phyloP scores from a whole-genome alignment of 2,113 vertebrate species.

The Ammodytes marinus region DNA sequence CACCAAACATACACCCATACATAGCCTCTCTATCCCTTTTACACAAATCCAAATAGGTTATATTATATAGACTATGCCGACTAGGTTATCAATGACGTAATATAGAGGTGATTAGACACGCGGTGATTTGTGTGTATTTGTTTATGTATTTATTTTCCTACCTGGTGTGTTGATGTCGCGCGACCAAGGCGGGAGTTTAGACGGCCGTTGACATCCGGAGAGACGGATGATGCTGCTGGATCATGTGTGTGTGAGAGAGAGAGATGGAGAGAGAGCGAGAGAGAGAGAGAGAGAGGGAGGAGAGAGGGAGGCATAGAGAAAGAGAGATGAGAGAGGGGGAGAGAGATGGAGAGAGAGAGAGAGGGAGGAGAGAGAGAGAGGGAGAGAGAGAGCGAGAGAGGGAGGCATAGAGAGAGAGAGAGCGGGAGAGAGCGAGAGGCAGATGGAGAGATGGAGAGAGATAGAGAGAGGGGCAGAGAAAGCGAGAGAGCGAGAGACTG shows the following conservation, averaged over 20 bases:
- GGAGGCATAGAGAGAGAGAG: too few species aligned
- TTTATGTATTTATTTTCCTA: slow-evolving; percentile 26
- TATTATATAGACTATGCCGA: too few species aligned
- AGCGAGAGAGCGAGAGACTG: slow-evolving; percentile 14
- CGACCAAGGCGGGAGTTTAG: slow-evolving; percentile 21
- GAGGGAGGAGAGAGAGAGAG: slow-evolving; percentile 6
- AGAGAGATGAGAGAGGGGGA: background rate
- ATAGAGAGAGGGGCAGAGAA: background rate
- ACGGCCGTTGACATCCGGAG: slow-evolving; percentile 46
- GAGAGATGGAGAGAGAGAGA: background rate
- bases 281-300: background rate
- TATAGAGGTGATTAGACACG: too few species aligned
- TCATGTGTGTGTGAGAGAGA: slow-evolving; percentile 25
- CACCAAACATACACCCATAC: too few species aligned
- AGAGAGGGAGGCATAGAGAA: slow-evolving; percentile 5
- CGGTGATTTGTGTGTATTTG: too few species aligned
- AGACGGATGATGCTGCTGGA: slow-evolving; percentile 54
- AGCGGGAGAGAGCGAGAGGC: too few species aligned
- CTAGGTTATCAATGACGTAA: too few species aligned
- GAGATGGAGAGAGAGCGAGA: background rate
- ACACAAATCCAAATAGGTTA: too few species aligned
- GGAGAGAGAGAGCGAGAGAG: too few species aligned
- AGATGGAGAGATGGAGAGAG: slow-evolving; percentile 2
- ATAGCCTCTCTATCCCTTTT: too few species aligned
- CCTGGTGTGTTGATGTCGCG: slow-evolving; percentile 54